These are phyloP conservation scores for Papilio polytes DNA, from an alignment of 1,140 invertebrate genomes.

Conservation along the genomic window DNA sequence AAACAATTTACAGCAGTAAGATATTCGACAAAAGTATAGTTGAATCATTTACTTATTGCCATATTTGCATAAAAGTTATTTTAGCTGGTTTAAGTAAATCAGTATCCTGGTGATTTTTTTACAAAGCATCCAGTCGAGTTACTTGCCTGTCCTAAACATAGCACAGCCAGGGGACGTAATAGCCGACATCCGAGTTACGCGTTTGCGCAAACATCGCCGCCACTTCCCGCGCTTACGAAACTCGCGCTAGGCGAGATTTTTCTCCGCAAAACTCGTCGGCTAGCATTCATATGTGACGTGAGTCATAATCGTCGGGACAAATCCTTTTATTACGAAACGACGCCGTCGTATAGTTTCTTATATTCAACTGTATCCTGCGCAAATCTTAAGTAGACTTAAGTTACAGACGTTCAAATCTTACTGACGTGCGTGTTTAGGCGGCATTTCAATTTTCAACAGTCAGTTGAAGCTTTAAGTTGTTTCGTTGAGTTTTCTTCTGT, in stretches of 20 bases:
- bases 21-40: no score
- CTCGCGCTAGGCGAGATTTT: conserved; percentile 54
- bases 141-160: conserved; percentile 20
- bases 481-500: no score
- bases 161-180: conserved; percentile 52
- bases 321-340: conserved; percentile 46
- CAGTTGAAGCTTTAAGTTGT: no score
- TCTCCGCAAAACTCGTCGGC: conserved; percentile 52
- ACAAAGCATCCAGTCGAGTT: conserved; percentile 23
- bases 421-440: no score
- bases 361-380: background rate
- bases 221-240: conserved; percentile 59
- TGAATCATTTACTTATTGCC: no score
- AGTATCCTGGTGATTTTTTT: background rate
- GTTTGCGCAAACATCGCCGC: conserved; percentile 49
- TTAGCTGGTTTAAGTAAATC: no score
- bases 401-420: no score
- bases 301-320: conserved; percentile 18
- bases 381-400: background rate
- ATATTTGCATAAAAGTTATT: no score
- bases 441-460: no score
- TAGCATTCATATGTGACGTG: conserved; percentile 41
- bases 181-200: conserved; percentile 66
- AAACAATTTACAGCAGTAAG: no score
- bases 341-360: background rate